Evolutionary conservation across 2,797 vertebrate genomes (phyloP), one percentile per base, ranked within the genome.

Genomic region (Echeneis naucrates): DNA sequence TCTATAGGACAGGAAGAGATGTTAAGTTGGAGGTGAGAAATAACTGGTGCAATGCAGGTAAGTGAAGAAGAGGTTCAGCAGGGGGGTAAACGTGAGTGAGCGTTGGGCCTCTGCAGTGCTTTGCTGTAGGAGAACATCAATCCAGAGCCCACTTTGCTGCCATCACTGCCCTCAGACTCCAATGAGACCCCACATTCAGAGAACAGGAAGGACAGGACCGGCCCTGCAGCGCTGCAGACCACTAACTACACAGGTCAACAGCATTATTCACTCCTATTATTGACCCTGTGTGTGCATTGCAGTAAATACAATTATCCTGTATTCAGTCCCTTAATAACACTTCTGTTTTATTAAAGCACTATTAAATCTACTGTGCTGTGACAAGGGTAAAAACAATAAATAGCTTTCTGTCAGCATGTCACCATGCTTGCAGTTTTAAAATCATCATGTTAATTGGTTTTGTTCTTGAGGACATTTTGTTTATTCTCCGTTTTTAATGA

Each of bases 21-120:
- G 87, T 87, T 80, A 81, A 86, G 84, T 81, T 86, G 80, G 81
- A 89, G 89, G 90, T 92, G 87, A 92, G 89, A 85, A 91, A 88
- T 87, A 87, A 87, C 83, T 94, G 93, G 92, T 94, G 93, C 93
- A 94, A 88, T 94, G 93, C 92, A 92, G 92, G 89, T 91, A 86
- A 88, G 83, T 74, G 77, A 82, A 85, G 81, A 87, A 78, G 78
- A 67, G 75, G 76, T 84, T 78, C 77, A 67, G 67, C 4, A 27
- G 56, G 51, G 57, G 63, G 51, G 14, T 11, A 50, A 61, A 32
- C 32, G 66, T 62, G 78, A 64, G 77, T 65, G 76, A 58, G 77
- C 77, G 71, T 74, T 63, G 62, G 85, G 77, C 74, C 85, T 92
- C 93, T 90, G 93, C 92, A 92, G 90, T 91, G 86, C 82, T 87